These are phyloP conservation scores for Schizothorax lantsangensis DNA, from an alignment of 2,797 vertebrate species.

Conservation along the genomic window DNA sequence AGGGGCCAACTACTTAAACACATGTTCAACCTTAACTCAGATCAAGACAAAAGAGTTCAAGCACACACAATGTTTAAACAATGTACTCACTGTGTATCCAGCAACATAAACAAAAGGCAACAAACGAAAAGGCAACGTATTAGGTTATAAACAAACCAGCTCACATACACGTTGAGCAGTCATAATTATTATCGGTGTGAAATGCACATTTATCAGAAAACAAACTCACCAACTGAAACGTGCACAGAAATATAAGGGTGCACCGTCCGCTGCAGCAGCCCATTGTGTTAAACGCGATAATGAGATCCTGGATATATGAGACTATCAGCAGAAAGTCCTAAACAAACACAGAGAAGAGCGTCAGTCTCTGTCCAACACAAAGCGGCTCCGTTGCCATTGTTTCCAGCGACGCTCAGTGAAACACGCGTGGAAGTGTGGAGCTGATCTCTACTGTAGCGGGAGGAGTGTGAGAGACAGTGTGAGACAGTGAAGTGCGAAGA, in stretches of 20 bases:
- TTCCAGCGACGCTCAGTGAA: conserved; percentile 30
- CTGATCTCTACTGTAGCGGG: background rate
- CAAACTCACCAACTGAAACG: conserved; percentile 89
- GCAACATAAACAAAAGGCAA: background rate
- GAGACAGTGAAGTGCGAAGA: conserved; percentile 5
- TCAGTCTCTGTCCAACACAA: conserved; percentile 45
- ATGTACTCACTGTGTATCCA: background rate
- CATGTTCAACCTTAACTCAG: conserved; percentile 10
- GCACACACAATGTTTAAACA: background rate
- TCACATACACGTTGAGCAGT: background rate
- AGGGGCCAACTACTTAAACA: conserved; percentile 19
- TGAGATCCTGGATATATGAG: conserved; percentile 57
- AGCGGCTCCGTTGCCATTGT: conserved; percentile 40
- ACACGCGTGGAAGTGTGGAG: conserved; percentile 7
- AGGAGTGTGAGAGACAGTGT: conserved; percentile 46
- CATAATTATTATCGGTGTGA: background rate
- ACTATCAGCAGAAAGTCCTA: conserved; percentile 42
- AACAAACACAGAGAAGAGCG: conserved; percentile 28
- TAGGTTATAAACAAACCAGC: background rate
- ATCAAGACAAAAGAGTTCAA: conserved; percentile 23
- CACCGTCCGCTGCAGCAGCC: conserved; percentile 90
- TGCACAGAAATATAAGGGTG: conserved; percentile 87
- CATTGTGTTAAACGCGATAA: conserved; percentile 76
- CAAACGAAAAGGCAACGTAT: background rate
- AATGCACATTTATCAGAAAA: background rate